These are phyloP conservation scores for Sarcophaga carnaria DNA, from an alignment of 2,888 invertebrate genomes.

Conservation along the genomic window DNA sequence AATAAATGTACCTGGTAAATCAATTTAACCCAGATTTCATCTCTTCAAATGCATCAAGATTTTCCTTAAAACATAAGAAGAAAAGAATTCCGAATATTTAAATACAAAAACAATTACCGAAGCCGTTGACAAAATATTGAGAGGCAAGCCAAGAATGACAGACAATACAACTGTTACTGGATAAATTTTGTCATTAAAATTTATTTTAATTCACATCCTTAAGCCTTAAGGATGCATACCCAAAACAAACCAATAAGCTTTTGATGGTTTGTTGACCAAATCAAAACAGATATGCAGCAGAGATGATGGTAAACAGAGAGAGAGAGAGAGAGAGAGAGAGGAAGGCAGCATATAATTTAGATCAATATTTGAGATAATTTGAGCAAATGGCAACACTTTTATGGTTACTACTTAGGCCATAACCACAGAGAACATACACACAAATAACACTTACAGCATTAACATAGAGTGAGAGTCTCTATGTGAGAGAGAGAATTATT, in stretches of 20 bases:
- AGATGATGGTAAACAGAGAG: too few species aligned
- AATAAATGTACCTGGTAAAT: background rate
- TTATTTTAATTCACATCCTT: constrained; percentile 54
- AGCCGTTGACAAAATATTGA: constrained; percentile 20
- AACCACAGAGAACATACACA: too few species aligned
- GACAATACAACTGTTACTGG: constrained; percentile 45
- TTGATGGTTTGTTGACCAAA: constrained; percentile 2
- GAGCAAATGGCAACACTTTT: background rate
- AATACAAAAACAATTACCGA: constrained; percentile 21
- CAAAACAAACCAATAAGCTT: background rate
- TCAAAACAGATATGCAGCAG: background rate
- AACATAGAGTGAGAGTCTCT: too few species aligned
- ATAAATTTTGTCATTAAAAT: constrained; percentile 58
- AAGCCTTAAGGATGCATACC: constrained; percentile 19
- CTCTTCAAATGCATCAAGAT: background rate
- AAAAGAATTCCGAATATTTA: background rate
- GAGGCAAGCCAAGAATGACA: background rate
- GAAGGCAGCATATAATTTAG: background rate
- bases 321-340: background rate
- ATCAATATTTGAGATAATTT: background rate
- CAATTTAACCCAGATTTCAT: background rate
- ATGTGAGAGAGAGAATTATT: background rate
- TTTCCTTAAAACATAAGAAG: background rate
- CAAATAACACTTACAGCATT: background rate
- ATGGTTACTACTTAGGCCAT: background rate